A percentile compares a stretch with the other conserved stretches of the same genome.
Evolutionary conservation across 2,797 vertebrate species (phyloP).

Genomic region (Dipus sagitta): DNA sequence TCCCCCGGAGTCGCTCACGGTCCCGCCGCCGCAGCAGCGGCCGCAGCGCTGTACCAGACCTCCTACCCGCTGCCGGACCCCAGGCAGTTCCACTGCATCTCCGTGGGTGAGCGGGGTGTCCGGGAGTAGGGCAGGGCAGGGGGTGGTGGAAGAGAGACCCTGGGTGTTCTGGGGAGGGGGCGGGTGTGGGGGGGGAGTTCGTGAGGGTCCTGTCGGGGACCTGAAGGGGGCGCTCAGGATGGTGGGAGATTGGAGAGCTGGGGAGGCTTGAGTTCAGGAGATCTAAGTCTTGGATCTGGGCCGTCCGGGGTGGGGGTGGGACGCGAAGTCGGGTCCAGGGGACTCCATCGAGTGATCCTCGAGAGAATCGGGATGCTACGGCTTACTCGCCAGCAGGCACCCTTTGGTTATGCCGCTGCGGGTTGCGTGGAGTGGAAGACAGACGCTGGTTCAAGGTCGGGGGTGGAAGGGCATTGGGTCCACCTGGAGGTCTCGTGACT

Average conservation of each 20-base stretch:
- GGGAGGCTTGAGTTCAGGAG: background rate
- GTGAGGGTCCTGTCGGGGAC: background rate
- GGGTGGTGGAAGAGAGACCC: background rate
- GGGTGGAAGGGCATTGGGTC: background rate
- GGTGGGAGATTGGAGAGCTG: too few species aligned
- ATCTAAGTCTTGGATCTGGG: background rate
- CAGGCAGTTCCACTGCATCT: conserved; percentile 98
- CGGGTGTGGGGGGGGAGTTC: too few species aligned
- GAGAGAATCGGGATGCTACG: background rate
- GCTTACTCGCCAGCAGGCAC: background rate
- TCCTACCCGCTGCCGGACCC: conserved; percentile 96
- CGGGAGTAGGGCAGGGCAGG: background rate
- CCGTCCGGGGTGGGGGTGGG: too few species aligned
- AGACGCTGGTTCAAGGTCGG: fast-evolving
- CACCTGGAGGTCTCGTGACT: conserved; percentile 56
- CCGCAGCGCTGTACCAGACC: conserved; percentile 94
- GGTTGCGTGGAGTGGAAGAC: background rate
- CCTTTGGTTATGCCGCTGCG: background rate
- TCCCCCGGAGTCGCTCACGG: conserved; percentile 91
- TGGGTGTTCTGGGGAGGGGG: background rate
- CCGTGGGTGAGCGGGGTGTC: conserved; percentile 93
- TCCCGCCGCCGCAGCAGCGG: conserved; percentile 92
- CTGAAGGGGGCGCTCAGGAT: background rate
- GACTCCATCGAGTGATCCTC: background rate
- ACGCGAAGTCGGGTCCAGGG: background rate